phyloP scores from a whole-genome alignment of 2,113 vertebrate species.

The Lophius piscatorius region DNA sequence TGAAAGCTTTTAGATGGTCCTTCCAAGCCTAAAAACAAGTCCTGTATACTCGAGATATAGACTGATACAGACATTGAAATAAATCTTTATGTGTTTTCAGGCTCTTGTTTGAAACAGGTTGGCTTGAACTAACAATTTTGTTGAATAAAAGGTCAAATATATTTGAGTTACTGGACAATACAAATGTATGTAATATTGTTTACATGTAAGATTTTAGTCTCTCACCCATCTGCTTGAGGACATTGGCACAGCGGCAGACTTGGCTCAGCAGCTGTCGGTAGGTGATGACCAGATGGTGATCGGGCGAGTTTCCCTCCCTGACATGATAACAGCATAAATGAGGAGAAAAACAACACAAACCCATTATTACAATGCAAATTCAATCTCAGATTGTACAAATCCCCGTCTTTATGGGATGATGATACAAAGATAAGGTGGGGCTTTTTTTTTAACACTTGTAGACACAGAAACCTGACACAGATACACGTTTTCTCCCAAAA shows the following conservation, averaged over 20 bases:
- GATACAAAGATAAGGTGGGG: too few species aligned
- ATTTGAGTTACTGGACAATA: not conserved
- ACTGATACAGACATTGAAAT: not conserved
- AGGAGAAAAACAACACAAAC: not conserved
- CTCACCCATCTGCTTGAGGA: slow-evolving; percentile 80
- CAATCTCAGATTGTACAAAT: not conserved
- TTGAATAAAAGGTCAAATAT: too few species aligned
- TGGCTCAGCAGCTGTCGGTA: slow-evolving; percentile 79
- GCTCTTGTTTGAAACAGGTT: too few species aligned
- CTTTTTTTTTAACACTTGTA: too few species aligned
- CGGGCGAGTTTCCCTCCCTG: slow-evolving; percentile 84
- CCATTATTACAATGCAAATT: not conserved
- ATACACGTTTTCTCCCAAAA: too few species aligned
- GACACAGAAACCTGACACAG: too few species aligned
- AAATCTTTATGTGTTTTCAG: too few species aligned
- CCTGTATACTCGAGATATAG: not conserved
- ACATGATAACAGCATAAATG: slow-evolving; percentile 3
- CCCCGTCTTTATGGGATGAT: too few species aligned
- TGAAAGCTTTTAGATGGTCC: not conserved
- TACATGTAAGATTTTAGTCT: not conserved
- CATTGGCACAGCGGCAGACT: slow-evolving; percentile 83
- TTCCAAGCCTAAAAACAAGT: not conserved
- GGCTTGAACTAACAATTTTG: too few species aligned
- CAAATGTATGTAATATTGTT: not conserved
- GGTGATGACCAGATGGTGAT: slow-evolving; percentile 76